Evolutionary conservation across 1,140 invertebrate genomes (phyloP), one percentile per base, ranked within the genome.

Genomic region (Pseudoatta argentina): DNA sequence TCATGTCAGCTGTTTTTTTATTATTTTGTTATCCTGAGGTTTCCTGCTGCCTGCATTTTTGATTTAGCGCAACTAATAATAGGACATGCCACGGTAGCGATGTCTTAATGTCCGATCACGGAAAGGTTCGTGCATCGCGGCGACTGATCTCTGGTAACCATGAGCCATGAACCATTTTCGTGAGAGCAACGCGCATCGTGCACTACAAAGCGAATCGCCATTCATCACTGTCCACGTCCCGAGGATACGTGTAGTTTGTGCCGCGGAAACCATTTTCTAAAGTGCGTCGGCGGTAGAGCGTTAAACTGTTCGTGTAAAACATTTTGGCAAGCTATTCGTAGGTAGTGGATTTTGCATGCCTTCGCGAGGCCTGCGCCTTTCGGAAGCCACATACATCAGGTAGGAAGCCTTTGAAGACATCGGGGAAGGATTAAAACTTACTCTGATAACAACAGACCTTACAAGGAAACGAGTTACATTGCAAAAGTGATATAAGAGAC

Each of bases 201-300:
- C 75, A 82, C 57, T 82, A 79, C 77, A 86, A 86, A 86, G 59
- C 77, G 78, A 81, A 72, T 86, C 78, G 78, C 85, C 77, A 86
- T 86, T 86, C 78, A 86, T 86, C 85, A 86, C 85, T 86, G 85
- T 86, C 85, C 63, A 59, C 27, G 77, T 82, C 51, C 55, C 77
- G 75, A 63, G 53, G 63, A 81, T 81, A 86, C 77, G 76, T 81
- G 57, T 82, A 86, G 85, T 86, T 86, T 86, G 66, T 64, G 81
- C 77, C 44, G 55, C 72, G 85, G 64, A 86, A 86, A 86, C 77
- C 66, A 86, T 86, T 86, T 86, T 86, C 85, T 82, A 82, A 81
- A 82, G 85, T 82, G 77, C 85, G 85, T 86, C 66, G 77, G 77
- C 77, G 75, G 63, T 83, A 69, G 39, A 83, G 69, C 79, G 79